Evolutionary conservation across 2,888 invertebrate species (phyloP).

Genomic region (Chrysolina americana): DNA sequence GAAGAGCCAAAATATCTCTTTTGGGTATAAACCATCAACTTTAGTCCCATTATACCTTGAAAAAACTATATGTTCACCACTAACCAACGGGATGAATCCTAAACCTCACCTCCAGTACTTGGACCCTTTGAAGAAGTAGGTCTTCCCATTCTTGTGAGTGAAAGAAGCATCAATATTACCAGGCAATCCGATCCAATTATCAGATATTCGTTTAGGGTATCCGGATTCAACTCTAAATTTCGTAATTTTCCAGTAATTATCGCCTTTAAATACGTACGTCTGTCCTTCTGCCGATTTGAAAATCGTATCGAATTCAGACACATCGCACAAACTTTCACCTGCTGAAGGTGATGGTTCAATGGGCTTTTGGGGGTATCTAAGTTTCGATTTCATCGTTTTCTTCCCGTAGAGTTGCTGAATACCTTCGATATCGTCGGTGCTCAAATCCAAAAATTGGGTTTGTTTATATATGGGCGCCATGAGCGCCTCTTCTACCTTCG

Average conservation of each 20-base stretch:
- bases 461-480: conserved; percentile 99
- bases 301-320: conserved; percentile 88
- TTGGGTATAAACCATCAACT: conserved; percentile 92
- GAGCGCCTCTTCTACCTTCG: conserved; percentile 89
- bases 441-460: conserved; percentile 87
- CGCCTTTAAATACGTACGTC: conserved; percentile 93
- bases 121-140: conserved; percentile 96
- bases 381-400: conserved; percentile 61
- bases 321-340: conserved; percentile 82
- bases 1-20: conserved; percentile 93
- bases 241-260: conserved; percentile 90
- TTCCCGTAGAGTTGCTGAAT: conserved; percentile 89
- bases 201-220: conserved; percentile 87
- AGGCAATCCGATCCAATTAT: conserved; percentile 88
- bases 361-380: conserved; percentile 57
- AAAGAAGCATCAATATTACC: conserved; percentile 93
- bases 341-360: conserved; percentile 72
- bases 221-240: conserved; percentile 90
- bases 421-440: conserved; percentile 88
- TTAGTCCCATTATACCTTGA: conserved; percentile 84
- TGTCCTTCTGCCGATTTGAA: conserved; percentile 90
- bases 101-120: conserved; percentile 89
- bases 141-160: conserved; percentile 95
- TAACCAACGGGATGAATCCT: not conserved
- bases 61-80: not conserved